Evolutionary conservation across 2,888 invertebrate genomes (phyloP).

Genomic region (Drosophila kuntzei): DNA sequence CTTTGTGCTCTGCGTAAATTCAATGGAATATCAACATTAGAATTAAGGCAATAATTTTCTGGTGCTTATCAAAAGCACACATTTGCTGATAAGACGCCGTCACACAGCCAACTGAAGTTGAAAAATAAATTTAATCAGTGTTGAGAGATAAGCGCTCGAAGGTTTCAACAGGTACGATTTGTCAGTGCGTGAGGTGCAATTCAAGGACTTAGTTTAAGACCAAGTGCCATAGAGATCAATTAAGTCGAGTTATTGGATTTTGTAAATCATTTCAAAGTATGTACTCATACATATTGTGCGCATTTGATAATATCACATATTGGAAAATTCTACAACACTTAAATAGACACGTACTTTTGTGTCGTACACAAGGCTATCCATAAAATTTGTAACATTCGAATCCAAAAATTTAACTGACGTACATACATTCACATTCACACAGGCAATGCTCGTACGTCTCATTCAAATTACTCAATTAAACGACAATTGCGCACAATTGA

Average conservation of each 20-base stretch:
- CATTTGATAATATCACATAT: slow-evolving; percentile 20
- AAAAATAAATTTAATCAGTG: slow-evolving; percentile 70
- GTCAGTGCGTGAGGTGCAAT: slow-evolving; percentile 26
- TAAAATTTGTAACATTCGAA: slow-evolving; percentile 54
- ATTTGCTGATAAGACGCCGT: slow-evolving; percentile 67
- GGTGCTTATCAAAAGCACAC: slow-evolving; percentile 68
- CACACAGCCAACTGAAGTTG: slow-evolving; percentile 50
- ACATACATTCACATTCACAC: slow-evolving; percentile 16
- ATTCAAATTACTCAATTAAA: slow-evolving; percentile 75
- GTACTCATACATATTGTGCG: background rate
- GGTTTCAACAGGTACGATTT: slow-evolving; percentile 60
- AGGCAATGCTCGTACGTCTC: slow-evolving; percentile 32
- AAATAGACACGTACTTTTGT: slow-evolving; percentile 39
- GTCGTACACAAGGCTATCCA: slow-evolving; percentile 43
- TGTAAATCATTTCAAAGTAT: background rate
- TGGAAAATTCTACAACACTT: slow-evolving; percentile 30
- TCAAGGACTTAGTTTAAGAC: slow-evolving; percentile 33
- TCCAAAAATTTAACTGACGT: slow-evolving; percentile 49
- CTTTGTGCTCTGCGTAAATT: slow-evolving; percentile 50
- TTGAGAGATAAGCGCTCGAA: slow-evolving; percentile 64
- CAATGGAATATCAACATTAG: slow-evolving; percentile 67
- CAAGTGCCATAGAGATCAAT: slow-evolving; percentile 11
- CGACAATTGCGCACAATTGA: slow-evolving; percentile 75
- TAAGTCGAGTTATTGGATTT: slow-evolving; percentile 14
- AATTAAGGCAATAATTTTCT: slow-evolving; percentile 73